A percentile compares a stretch with the other conserved stretches of the same genome.
phyloP scores from a whole-genome alignment of 2,888 invertebrate species.

The Ochropleura leucogaster region DNA sequence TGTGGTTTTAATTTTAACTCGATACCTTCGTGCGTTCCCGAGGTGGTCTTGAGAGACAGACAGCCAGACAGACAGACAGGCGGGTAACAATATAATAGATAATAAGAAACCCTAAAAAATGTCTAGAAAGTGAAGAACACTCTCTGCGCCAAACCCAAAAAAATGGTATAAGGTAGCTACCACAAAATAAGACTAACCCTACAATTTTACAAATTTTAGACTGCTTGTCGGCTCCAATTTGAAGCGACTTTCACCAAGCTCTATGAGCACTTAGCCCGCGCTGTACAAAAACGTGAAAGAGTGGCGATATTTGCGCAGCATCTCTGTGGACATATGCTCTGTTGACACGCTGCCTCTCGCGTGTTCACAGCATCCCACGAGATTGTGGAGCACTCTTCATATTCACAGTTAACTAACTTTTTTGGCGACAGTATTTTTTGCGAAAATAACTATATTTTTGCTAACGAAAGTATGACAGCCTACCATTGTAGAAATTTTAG shows the following conservation, averaged over 20 bases:
- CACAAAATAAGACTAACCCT: background rate
- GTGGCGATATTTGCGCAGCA: conserved; percentile 32
- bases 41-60: too few species aligned
- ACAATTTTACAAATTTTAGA: background rate
- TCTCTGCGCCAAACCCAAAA: background rate
- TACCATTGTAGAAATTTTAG: background rate
- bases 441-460: background rate
- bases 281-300: conserved; percentile 11
- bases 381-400: conserved; percentile 51
- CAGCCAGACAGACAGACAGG: too few species aligned
- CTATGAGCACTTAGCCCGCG: background rate
- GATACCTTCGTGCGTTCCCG: too few species aligned
- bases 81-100: too few species aligned
- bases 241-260: background rate
- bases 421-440: conserved; percentile 14
- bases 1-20: too few species aligned
- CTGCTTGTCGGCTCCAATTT: background rate
- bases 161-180: background rate
- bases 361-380: conserved; percentile 31
- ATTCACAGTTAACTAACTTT: conserved; percentile 23
- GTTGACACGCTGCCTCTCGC: conserved; percentile 29
- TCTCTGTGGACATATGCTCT: conserved; percentile 4
- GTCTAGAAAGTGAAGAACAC: background rate
- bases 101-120: background rate
- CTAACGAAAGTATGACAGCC: background rate